These are phyloP conservation scores for Hylyphantes graminicola DNA, from an alignment of 1,140 invertebrate species.

Conservation along the genomic window DNA sequence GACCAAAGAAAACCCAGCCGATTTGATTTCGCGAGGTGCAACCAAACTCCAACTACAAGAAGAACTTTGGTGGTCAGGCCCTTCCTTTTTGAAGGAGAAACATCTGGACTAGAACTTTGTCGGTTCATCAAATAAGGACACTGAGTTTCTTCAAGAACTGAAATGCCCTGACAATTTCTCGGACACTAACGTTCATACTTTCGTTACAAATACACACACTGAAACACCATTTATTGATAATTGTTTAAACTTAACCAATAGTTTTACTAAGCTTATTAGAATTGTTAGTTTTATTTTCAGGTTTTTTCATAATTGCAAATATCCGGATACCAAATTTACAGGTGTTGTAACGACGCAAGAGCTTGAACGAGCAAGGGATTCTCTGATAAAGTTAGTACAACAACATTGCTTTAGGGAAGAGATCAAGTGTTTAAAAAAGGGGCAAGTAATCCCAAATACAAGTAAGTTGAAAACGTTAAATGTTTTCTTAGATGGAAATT, in stretches of 20 bases:
- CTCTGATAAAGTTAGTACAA: background rate
- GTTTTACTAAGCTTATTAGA: background rate
- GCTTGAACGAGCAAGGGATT: background rate
- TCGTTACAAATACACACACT: no score
- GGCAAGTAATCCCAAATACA: background rate
- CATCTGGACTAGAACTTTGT: background rate
- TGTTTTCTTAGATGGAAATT: background rate
- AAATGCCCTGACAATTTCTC: no score
- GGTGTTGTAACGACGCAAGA: background rate
- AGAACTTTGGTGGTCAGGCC: conserved; percentile 16
- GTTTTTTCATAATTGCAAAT: background rate
- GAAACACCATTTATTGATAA: background rate
- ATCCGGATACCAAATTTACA: background rate
- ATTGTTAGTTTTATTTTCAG: conserved; percentile 1
- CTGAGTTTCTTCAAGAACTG: background rate
- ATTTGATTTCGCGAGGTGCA: conserved; percentile 24
- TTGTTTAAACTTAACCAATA: background rate
- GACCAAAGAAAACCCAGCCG: conserved; percentile 15
- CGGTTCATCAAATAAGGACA: background rate
- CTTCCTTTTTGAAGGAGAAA: background rate
- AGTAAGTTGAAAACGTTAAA: background rate
- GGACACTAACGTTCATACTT: no score
- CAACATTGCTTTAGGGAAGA: background rate
- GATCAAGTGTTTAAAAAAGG: background rate
- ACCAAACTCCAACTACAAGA: background rate